Evolutionary conservation across 2,888 invertebrate genomes (phyloP).

Genomic region (Heliconius charithonia): DNA sequence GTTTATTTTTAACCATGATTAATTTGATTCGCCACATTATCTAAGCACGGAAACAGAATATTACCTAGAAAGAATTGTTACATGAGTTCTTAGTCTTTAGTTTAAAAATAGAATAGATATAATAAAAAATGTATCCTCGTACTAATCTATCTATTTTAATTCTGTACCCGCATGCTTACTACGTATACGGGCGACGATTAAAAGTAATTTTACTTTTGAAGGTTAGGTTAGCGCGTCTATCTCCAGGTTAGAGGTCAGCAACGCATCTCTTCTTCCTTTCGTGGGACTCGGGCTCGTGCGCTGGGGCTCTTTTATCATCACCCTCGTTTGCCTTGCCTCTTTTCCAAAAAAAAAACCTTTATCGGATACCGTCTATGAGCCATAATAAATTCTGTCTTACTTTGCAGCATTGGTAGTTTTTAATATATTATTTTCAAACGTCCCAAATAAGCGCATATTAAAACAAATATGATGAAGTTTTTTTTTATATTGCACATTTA

Average conservation of each 20-base stretch:
- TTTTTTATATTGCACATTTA: background rate
- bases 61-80: background rate
- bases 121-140: slow-evolving; percentile 9
- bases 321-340: too few relatives aligned
- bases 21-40: background rate
- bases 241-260: too few relatives aligned
- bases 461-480: background rate
- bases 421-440: background rate
- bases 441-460: background rate
- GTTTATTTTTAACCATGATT: background rate
- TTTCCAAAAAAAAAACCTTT: slow-evolving; percentile 8
- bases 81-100: background rate
- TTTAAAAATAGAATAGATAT: slow-evolving; percentile 6
- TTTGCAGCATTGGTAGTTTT: background rate
- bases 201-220: slow-evolving; percentile 31
- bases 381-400: slow-evolving; percentile 11
- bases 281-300: too few relatives aligned
- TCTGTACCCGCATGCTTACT: slow-evolving; percentile 21
- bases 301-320: too few relatives aligned
- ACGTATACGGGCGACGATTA: slow-evolving; percentile 31
- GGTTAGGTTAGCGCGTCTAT: slow-evolving; percentile 5
- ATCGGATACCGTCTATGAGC: slow-evolving; percentile 28
- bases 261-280: too few relatives aligned
- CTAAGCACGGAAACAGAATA: background rate
- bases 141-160: slow-evolving; percentile 25